A percentile compares a stretch with the other conserved stretches of the same genome.
Conservation (phyloP, 2,888 invertebrate genomes). For the Marronus borbonicus region DNA sequence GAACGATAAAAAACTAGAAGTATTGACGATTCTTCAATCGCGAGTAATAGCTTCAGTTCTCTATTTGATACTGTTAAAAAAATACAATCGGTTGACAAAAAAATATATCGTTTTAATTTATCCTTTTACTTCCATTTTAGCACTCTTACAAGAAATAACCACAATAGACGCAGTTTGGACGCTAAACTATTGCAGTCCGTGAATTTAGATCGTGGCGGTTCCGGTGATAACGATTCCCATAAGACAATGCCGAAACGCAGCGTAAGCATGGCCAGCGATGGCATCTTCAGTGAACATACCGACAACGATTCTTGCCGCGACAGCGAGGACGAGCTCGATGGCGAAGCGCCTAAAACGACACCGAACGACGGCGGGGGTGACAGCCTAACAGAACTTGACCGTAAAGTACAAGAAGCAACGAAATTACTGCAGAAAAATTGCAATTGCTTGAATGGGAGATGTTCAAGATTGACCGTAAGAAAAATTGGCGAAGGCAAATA, state of each 20-base stretch:
- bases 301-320: conserved; percentile 83
- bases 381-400: conserved; percentile 80
- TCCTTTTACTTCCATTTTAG: background rate
- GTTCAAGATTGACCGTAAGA: conserved; percentile 82
- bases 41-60: no score
- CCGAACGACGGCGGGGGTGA: conserved; percentile 55
- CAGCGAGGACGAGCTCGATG: conserved; percentile 79
- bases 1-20: no score
- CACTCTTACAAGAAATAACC: conserved; percentile 43
- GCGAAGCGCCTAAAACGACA: conserved; percentile 59
- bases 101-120: no score
- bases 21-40: no score
- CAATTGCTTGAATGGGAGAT: conserved; percentile 80
- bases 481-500: conserved; percentile 91
- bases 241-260: conserved; percentile 35
- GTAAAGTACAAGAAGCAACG: conserved; percentile 80
- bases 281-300: conserved; percentile 74
- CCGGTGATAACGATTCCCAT: conserved; percentile 37
- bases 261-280: conserved; percentile 72
- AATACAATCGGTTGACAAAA: no score
- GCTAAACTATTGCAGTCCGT: conserved; percentile 47
- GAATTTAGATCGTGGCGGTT: conserved; percentile 16
- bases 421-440: conserved; percentile 83
- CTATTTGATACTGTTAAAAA: no score
- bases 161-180: conserved; percentile 51